Evolutionary conservation across 2,113 vertebrate genomes (phyloP).

Genomic region (Acrocephalus kingi): DNA sequence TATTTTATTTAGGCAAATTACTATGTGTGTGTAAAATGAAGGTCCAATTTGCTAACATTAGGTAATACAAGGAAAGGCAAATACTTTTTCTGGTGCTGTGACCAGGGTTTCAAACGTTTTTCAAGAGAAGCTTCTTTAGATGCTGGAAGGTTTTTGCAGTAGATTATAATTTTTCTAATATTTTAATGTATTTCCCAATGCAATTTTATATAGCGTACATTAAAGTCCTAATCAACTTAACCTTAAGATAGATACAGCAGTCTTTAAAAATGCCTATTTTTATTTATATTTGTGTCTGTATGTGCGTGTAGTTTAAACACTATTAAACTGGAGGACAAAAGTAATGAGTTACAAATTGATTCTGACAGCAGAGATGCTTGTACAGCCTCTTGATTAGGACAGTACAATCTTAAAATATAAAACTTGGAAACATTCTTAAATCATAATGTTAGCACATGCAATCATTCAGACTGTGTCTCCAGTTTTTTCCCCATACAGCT

Average conservation of each 20-base stretch:
- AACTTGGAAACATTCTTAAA: slow-evolving; percentile 1
- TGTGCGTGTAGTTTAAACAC: background rate
- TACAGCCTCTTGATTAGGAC: background rate
- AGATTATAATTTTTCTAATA: background rate
- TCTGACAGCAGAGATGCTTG: background rate
- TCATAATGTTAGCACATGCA: background rate
- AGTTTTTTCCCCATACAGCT: background rate
- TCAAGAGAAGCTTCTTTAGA: background rate
- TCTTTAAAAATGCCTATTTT: background rate
- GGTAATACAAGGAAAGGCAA: background rate
- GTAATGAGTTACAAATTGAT: background rate
- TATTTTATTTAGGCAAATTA: background rate
- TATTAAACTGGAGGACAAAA: background rate
- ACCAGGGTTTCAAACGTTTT: background rate
- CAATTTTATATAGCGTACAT: background rate
- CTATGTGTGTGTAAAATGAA: background rate
- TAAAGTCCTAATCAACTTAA: background rate
- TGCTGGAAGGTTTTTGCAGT: background rate
- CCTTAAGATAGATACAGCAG: background rate
- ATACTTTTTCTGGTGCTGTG: background rate
- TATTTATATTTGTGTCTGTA: background rate
- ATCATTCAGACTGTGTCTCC: background rate
- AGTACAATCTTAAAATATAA: background rate
- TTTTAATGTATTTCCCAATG: background rate
- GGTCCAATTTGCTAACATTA: background rate